Conservation (phyloP, 2,888 invertebrate species). For the Hesperia comma region DNA sequence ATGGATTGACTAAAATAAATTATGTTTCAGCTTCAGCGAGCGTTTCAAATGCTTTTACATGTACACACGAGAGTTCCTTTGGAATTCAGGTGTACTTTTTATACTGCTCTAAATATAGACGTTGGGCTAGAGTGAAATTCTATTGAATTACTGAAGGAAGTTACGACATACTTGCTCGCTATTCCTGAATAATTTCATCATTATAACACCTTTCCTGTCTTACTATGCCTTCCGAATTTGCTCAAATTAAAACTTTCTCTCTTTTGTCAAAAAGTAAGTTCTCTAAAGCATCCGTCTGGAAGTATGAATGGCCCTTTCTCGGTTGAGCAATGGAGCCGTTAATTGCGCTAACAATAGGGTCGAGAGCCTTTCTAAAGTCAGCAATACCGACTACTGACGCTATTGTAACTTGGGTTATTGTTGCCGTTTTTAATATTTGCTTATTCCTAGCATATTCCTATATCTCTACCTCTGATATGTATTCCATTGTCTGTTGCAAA, state of each 20-base stretch:
- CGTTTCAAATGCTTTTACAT: slow-evolving; percentile 11
- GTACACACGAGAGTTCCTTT: slow-evolving; percentile 33
- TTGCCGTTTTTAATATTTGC: slow-evolving; percentile 32
- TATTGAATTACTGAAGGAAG: slow-evolving; percentile 48
- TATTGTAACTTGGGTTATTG: slow-evolving; percentile 34
- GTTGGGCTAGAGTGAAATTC: slow-evolving; percentile 49
- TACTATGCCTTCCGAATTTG: not conserved
- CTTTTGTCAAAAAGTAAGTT: not conserved
- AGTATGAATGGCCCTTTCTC: slow-evolving; percentile 57
- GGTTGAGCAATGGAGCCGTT: slow-evolving; percentile 60
- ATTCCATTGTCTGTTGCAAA: not conserved
- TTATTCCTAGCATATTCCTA: slow-evolving; percentile 17
- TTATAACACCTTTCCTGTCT: no score
- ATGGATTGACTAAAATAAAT: slow-evolving; percentile 14
- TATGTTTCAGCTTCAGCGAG: not conserved
- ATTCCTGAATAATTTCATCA: not conserved
- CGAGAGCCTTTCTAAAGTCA: slow-evolving; percentile 67
- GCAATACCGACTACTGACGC: slow-evolving; percentile 35
- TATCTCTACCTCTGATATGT: not conserved
- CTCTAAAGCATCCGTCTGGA: slow-evolving; percentile 16
- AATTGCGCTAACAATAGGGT: slow-evolving; percentile 72
- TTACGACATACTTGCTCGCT: slow-evolving; percentile 14
- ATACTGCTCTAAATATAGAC: slow-evolving; percentile 70
- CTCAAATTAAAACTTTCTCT: not conserved
- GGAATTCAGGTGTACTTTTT: slow-evolving; percentile 66